Percentiles rank a stretch among this genome's conserved stretches.
phyloP scores from a whole-genome alignment of 2,888 invertebrate species.

The Carabus problematicus region DNA sequence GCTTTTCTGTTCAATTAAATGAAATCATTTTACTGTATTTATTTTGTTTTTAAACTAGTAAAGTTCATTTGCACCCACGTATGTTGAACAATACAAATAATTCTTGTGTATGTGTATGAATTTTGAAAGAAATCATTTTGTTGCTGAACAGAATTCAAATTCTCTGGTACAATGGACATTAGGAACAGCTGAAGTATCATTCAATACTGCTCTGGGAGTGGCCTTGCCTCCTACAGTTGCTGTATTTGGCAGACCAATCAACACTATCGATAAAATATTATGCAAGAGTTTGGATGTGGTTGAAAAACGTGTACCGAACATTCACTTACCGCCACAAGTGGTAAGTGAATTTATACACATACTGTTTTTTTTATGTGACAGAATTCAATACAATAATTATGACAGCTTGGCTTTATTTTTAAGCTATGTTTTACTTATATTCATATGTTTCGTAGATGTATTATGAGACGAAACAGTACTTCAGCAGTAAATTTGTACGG shows the following conservation, averaged over 20 bases:
- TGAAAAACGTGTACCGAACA: conserved; percentile 83
- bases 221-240: conserved; percentile 74
- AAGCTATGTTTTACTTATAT: too few relatives aligned
- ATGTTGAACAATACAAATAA: too few relatives aligned
- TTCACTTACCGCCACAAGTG: conserved; percentile 84
- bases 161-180: conserved; percentile 78
- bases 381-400: too few relatives aligned
- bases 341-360: conserved; percentile 62
- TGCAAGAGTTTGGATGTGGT: conserved; percentile 85
- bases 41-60: neutral
- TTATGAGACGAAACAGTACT: conserved; percentile 79
- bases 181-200: conserved; percentile 75
- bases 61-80: neutral
- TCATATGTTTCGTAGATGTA: conserved; percentile 68
- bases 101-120: too few relatives aligned
- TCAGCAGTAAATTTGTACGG: conserved; percentile 68
- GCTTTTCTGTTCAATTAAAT: neutral
- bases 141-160: conserved; percentile 67
- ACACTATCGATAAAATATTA: conserved; percentile 76
- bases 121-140: too few relatives aligned
- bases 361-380: neutral
- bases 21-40: neutral
- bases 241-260: conserved; percentile 75
- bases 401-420: too few relatives aligned
- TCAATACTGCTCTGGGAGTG: conserved; percentile 74